These are phyloP conservation scores for Catocala sponsa DNA, from an alignment of 2,888 invertebrate species.

Conservation along the genomic window DNA sequence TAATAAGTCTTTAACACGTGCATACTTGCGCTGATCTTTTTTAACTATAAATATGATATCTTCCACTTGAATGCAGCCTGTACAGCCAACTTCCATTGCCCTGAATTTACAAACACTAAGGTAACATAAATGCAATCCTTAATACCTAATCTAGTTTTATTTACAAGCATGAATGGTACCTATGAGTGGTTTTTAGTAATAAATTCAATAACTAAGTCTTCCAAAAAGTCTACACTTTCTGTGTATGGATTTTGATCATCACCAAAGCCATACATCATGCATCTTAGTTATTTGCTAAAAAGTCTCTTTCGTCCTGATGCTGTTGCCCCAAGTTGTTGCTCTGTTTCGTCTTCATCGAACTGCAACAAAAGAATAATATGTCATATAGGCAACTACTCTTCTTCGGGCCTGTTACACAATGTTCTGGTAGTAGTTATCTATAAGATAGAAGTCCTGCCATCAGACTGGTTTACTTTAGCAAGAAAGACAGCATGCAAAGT, in stretches of 20 bases:
- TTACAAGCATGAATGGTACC: constrained; percentile 17
- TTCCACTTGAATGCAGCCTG: constrained; percentile 99
- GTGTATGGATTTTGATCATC: constrained; percentile 99
- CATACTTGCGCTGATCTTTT: constrained; percentile 98
- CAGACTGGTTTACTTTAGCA: no score
- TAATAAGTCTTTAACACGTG: constrained; percentile 97
- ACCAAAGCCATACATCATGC: constrained; percentile 99
- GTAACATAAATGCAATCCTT: no score
- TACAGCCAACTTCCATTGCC: constrained; percentile 98
- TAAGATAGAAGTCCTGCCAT: no score
- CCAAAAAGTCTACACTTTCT: constrained; percentile 98
- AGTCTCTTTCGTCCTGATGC: constrained; percentile 93
- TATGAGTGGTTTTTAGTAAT: constrained; percentile 95
- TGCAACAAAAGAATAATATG: constrained; percentile 12
- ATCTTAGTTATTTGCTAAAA: constrained; percentile 97
- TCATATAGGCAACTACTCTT: no score
- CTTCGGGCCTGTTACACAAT: no score
- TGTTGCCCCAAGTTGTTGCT: constrained; percentile 90
- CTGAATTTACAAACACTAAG: constrained; percentile 75
- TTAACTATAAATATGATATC: constrained; percentile 98
- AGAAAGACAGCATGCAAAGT: no score
- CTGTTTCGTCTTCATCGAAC: constrained; percentile 91
- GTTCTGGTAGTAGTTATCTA: no score
- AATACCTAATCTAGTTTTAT: no score
- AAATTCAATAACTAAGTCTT: constrained; percentile 99